Evolutionary conservation across 1,140 invertebrate species (phyloP).

Genomic region (Thrips palmi): DNA sequence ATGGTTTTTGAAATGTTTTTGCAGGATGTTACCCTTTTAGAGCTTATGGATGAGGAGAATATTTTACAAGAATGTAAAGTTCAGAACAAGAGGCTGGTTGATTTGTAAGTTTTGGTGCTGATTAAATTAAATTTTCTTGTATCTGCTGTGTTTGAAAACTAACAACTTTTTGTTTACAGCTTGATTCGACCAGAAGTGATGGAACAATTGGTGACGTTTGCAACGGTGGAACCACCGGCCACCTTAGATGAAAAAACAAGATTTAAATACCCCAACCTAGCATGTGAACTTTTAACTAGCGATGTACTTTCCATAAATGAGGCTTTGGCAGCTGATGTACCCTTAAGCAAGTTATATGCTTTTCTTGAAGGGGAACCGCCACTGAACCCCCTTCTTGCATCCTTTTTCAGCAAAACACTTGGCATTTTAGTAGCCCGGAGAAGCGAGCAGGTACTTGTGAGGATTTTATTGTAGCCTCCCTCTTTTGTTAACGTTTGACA

Average conservation of each 20-base stretch:
- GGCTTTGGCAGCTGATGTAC: conserved; percentile 56
- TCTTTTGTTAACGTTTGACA: conserved; percentile 12
- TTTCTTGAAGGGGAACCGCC: conserved; percentile 74
- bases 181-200: conserved; percentile 65
- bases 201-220: conserved; percentile 66
- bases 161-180: conserved; percentile 35
- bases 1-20: too few species aligned
- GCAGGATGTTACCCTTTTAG: conserved; percentile 75
- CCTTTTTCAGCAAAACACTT: conserved; percentile 90
- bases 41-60: conserved; percentile 85
- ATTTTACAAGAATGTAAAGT: conserved; percentile 89
- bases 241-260: conserved; percentile 56
- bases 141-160: conserved; percentile 1
- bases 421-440: conserved; percentile 17
- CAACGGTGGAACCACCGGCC: conserved; percentile 63
- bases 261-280: conserved; percentile 82
- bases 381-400: conserved; percentile 83
- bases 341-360: conserved; percentile 65
- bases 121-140: conserved; percentile 4
- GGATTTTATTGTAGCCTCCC: conserved; percentile 8
- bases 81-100: conserved; percentile 77
- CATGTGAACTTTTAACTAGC: conserved; percentile 82
- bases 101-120: conserved; percentile 55
- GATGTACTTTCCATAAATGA: conserved; percentile 75
- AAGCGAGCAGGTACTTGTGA: conserved; percentile 15